Percentiles rank a stretch among this genome's conserved stretches.
Conservation (phyloP, 92 coral and sea anemone species). For the Bergia sp. region DNA sequence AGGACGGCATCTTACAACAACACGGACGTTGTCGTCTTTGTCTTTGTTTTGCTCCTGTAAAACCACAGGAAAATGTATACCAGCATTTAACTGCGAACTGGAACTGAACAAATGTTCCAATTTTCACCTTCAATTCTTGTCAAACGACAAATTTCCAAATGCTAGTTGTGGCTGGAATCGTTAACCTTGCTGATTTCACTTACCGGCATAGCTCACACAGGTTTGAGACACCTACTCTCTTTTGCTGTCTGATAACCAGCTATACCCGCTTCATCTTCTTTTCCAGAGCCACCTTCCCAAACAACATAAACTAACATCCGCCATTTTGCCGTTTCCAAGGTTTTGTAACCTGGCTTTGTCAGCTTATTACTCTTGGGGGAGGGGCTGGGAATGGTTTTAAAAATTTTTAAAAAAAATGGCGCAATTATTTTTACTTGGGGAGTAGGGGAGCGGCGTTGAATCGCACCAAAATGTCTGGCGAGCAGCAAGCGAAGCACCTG, state of each 20-base stretch:
- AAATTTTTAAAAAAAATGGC: too few species aligned
- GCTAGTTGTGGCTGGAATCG: background rate
- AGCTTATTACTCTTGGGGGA: background rate
- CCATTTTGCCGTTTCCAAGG: constrained; percentile 49
- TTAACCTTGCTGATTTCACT: background rate
- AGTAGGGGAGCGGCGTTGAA: background rate
- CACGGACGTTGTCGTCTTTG: constrained; percentile 91
- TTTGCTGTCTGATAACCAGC: background rate
- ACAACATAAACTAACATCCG: background rate
- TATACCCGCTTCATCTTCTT: background rate
- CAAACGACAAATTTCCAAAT: constrained; percentile 2
- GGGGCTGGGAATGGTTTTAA: background rate
- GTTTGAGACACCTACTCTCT: background rate
- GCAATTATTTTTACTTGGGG: background rate
- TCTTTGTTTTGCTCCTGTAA: constrained; percentile 61
- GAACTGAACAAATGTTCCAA: too few species aligned
- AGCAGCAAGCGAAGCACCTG: background rate
- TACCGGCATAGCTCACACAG: constrained; percentile 37
- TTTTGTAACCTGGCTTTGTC: constrained; percentile 35
- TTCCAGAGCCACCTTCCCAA: background rate
- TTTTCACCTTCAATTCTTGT: background rate
- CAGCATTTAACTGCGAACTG: too few species aligned
- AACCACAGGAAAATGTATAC: background rate
- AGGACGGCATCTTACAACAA: constrained; percentile 99
- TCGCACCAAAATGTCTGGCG: background rate